Evolutionary conservation across 2,797 vertebrate genomes (phyloP).

Genomic region (Phoxinus dragarum): DNA sequence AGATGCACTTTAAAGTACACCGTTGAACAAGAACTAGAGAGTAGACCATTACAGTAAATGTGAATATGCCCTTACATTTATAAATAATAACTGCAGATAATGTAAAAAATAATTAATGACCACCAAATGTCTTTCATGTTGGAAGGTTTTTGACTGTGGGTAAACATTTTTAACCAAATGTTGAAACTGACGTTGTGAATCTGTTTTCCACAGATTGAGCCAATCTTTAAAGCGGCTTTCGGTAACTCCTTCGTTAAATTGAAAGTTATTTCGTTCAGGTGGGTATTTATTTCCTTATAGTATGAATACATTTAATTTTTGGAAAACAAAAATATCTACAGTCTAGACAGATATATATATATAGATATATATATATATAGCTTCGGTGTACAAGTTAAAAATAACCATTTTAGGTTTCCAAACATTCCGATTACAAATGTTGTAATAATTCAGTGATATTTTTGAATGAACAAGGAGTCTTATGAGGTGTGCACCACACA

Average conservation of each 20-base stretch:
- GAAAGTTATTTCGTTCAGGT: constrained; percentile 5
- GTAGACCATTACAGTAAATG: background rate
- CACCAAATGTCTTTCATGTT: background rate
- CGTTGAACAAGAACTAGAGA: background rate
- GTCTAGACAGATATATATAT: too few species aligned
- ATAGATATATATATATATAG: too few species aligned
- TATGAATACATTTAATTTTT: background rate
- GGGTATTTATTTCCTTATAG: background rate
- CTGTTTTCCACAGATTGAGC: constrained; percentile 24
- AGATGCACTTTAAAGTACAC: too few species aligned
- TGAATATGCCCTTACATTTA: background rate
- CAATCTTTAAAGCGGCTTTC: background rate
- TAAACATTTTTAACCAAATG: background rate
- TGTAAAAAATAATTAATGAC: background rate
- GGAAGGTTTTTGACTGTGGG: background rate
- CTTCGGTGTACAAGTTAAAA: background rate
- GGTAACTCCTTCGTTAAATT: background rate
- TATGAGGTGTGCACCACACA: too few species aligned
- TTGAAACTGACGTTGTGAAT: background rate
- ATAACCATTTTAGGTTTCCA: too few species aligned
- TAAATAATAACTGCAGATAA: background rate
- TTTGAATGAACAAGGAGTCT: too few species aligned
- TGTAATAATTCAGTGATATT: too few species aligned
- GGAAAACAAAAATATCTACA: background rate
- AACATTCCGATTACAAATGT: too few species aligned